Conservation (phyloP, 1,140 invertebrate species). For the Bicyclus anynana region DNA sequence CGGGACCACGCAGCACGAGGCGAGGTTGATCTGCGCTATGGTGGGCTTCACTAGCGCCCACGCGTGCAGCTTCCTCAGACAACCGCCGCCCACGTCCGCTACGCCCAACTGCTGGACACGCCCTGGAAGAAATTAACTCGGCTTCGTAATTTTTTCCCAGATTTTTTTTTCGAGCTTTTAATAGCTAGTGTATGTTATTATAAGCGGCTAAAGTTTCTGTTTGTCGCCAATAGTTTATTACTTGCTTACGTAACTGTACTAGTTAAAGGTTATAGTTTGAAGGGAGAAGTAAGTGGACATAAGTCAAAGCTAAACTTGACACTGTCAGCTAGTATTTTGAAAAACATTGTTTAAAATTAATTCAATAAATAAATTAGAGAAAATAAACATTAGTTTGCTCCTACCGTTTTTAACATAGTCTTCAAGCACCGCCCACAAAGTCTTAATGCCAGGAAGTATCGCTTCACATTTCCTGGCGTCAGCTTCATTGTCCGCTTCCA, state of each 20-base stretch:
- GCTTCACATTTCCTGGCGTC: constrained; percentile 74
- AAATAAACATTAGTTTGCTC: too few species aligned
- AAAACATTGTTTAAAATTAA: too few species aligned
- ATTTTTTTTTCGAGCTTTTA: too few species aligned
- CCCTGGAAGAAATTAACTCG: constrained; percentile 32
- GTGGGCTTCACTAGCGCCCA: constrained; percentile 91
- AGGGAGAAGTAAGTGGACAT: too few species aligned
- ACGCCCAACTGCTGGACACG: constrained; percentile 85
- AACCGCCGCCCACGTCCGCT: constrained; percentile 90
- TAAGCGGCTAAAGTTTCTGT: too few species aligned
- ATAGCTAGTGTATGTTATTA: too few species aligned
- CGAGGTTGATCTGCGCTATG: constrained; percentile 97
- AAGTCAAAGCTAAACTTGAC: too few species aligned
- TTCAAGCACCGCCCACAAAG: constrained; percentile 86
- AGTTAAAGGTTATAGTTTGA: too few species aligned
- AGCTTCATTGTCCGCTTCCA: constrained; percentile 62
- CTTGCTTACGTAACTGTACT: too few species aligned
- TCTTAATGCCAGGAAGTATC: constrained; percentile 81
- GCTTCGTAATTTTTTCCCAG: not conserved
- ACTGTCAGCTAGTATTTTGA: too few species aligned
- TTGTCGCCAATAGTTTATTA: too few species aligned
- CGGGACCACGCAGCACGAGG: constrained; percentile 97
- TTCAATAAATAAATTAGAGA: too few species aligned
- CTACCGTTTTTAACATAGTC: constrained; percentile 80
- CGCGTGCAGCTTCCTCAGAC: constrained; percentile 87